These are phyloP conservation scores for Caranx melampygus DNA, from an alignment of 2,113 vertebrate genomes.

Conservation along the genomic window DNA sequence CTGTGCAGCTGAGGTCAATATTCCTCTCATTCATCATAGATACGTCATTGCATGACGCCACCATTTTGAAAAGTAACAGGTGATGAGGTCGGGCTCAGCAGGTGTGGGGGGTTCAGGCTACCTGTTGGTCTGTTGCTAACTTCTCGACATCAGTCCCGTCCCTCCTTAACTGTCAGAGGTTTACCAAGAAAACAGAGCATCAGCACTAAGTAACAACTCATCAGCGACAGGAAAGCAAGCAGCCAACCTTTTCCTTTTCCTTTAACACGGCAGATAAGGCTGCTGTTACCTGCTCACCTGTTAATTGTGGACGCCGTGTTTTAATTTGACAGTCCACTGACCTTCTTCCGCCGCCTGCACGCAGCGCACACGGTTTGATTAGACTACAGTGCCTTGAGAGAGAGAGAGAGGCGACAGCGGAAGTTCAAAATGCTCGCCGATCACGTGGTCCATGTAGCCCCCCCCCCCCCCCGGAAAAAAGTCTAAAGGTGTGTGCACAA, in stretches of 20 bases:
- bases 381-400: no score
- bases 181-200: neutral
- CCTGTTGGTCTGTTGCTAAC: neutral
- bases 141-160: neutral
- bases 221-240: neutral
- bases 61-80: neutral
- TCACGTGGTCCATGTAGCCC: no score
- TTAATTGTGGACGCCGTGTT: neutral
- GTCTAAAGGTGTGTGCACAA: no score
- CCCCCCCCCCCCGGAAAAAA: no score
- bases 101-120: neutral
- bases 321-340: no score
- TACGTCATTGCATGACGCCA: neutral
- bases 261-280: neutral
- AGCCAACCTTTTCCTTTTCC: neutral
- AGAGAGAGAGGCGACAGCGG: no score
- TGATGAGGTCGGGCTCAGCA: neutral
- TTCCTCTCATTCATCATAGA: neutral
- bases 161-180: neutral
- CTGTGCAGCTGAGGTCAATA: neutral
- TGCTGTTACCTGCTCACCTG: constrained; percentile 1
- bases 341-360: no score
- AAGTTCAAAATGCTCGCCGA: no score
- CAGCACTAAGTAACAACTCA: neutral
- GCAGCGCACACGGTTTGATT: no score